These are phyloP conservation scores for Thrips palmi DNA, from an alignment of 1,140 invertebrate species.

Conservation along the genomic window DNA sequence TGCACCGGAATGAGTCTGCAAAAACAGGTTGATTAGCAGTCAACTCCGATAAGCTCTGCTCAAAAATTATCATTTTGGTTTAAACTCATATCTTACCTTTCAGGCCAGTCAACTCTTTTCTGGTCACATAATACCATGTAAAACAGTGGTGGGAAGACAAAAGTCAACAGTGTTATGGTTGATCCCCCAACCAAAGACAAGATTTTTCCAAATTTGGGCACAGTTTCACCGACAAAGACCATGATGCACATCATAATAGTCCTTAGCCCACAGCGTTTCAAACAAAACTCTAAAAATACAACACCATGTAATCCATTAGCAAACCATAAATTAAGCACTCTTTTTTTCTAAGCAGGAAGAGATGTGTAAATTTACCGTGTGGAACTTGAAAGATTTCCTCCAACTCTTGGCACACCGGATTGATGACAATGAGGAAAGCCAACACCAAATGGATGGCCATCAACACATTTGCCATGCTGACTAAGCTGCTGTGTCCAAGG, in stretches of 20 bases:
- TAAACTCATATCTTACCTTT: slow-evolving; percentile 17
- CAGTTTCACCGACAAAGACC: slow-evolving; percentile 40
- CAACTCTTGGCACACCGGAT: slow-evolving; percentile 45
- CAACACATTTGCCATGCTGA: slow-evolving; percentile 32
- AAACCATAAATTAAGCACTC: not conserved
- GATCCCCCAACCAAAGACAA: slow-evolving; percentile 52
- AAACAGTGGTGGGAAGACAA: slow-evolving; percentile 45
- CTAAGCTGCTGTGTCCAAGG: slow-evolving; percentile 26
- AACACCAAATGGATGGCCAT: slow-evolving; percentile 39
- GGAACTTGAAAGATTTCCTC: slow-evolving; percentile 46
- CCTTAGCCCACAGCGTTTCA: slow-evolving; percentile 36
- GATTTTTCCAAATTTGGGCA: slow-evolving; percentile 51
- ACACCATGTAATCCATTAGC: slow-evolving; percentile 5
- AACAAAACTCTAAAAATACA: slow-evolving; percentile 36
- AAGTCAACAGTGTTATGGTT: slow-evolving; percentile 41
- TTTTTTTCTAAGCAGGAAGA: not conserved
- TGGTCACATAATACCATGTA: slow-evolving; percentile 37
- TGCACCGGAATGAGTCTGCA: slow-evolving; percentile 26
- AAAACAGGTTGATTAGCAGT: slow-evolving; percentile 8
- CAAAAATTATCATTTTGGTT: not conserved
- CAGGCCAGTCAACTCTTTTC: slow-evolving; percentile 19
- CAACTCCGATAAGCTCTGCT: not conserved
- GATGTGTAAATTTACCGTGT: slow-evolving; percentile 30
- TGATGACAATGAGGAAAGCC: slow-evolving; percentile 44
- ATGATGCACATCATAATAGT: slow-evolving; percentile 33